Evolutionary conservation across 2,797 vertebrate species (phyloP), one percentile per base, ranked within the genome.

Genomic region (Acridotheres tristis): DNA sequence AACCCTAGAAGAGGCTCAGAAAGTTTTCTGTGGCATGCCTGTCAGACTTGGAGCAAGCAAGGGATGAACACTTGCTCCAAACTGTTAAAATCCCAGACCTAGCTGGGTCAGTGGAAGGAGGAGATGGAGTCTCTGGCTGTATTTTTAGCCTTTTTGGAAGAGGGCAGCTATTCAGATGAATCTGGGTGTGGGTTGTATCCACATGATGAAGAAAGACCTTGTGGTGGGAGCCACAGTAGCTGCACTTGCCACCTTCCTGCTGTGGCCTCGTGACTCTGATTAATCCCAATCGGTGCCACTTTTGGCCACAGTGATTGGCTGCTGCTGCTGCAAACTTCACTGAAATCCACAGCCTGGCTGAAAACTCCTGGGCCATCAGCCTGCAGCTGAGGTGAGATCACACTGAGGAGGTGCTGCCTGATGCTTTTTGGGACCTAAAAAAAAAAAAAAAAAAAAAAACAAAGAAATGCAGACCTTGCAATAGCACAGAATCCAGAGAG

Each of bases 331-430:
- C 69, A 66, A 27, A 21, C 18, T 19, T 29, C 18, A 27, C 2
- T 38, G 38, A 48, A 73, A 76, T 34, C 67, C 50, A 6, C 19
- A 54, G 67, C 34, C 71, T 76, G 48, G 23, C 34, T 73, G 18
- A 27, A 63, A 67, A 32, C 23, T n/a, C 32, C 66, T 47, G 1
- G 3, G 30, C 63, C 0, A 0, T 3, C n/a, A 80, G 45, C 0
- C 1, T 2, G 7, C 43, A 48, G 76, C 48, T 73, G 71, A 74
- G 53, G 45, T 0, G 7, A 16, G 53, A 23, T 68, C 21, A 17
- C 13, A 0, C 0, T n/a, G 34, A 57, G 13, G 50, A 53, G 45
- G 15, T 45, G 38, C 53, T 73, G 75, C 71, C 38, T 45, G 75
- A 26, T 55, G 69, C 43, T 32, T 88, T 66, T 50, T 71, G 58